These are phyloP conservation scores for Ditylenchus weischeri DNA, from an alignment of 2,888 invertebrate species.

Conservation along the genomic window DNA sequence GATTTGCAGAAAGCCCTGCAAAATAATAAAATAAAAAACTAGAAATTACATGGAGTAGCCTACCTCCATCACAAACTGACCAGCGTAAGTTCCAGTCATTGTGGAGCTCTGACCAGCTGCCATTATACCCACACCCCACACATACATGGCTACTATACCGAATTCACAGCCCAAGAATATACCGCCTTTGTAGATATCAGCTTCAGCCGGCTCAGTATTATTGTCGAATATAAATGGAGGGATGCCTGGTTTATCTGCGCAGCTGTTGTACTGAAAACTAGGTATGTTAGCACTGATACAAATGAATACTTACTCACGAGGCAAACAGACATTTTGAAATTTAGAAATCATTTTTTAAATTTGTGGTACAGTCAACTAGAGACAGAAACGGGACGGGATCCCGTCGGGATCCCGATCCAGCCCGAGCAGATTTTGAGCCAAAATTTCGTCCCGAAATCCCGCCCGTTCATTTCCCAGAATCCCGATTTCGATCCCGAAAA, in stretches of 20 bases:
- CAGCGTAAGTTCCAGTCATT: conserved; percentile 66
- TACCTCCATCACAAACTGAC: conserved; percentile 65
- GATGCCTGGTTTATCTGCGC: conserved; percentile 36
- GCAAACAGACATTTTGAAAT: too few species aligned
- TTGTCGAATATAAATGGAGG: conserved; percentile 47
- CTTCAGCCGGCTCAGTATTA: conserved; percentile 50
- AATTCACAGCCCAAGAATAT: conserved; percentile 64
- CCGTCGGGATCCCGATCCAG: too few species aligned
- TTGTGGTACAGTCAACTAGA: too few species aligned
- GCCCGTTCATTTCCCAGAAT: too few species aligned
- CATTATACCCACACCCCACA: conserved; percentile 65
- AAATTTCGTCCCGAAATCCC: too few species aligned
- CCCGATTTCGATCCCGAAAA: too few species aligned
- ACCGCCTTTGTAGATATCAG: conserved; percentile 58
- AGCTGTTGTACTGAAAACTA: conserved; percentile 19
- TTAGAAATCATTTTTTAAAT: too few species aligned
- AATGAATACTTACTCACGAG: too few species aligned
- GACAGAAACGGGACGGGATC: too few species aligned
- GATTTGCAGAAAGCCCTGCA: conserved; percentile 74
- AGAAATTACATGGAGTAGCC: neutral
- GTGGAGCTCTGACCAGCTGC: conserved; percentile 64
- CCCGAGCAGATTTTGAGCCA: too few species aligned
- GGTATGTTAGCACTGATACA: too few species aligned
- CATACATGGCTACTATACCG: conserved; percentile 62
- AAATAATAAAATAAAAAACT: neutral